A percentile compares a stretch with the other conserved stretches of the same genome.
Conservation (phyloP, 2,113 vertebrate genomes). For the Brachionichthys hirsutus region DNA sequence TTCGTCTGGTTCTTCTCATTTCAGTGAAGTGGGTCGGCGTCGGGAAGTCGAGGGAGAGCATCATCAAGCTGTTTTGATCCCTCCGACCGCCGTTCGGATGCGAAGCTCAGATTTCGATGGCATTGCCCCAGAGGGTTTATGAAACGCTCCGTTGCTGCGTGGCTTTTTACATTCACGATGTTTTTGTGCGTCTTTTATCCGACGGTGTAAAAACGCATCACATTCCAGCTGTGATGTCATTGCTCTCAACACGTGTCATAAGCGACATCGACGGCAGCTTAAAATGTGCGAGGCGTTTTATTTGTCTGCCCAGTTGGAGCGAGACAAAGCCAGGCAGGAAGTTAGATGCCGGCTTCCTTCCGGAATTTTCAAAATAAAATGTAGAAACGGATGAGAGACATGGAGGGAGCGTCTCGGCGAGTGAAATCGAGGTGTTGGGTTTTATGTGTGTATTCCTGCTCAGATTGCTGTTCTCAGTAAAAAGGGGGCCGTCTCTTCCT, state of each 20-base stretch:
- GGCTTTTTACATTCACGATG: constrained; percentile 21
- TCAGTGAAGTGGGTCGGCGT: constrained; percentile 83
- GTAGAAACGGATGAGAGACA: too few relatives aligned
- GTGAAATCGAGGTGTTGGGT: not conserved
- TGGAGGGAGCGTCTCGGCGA: too few relatives aligned
- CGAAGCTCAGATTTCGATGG: constrained; percentile 37
- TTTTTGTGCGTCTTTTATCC: not conserved
- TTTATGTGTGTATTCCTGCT: constrained; percentile 55
- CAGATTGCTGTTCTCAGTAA: constrained; percentile 48
- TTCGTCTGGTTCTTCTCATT: constrained; percentile 29
- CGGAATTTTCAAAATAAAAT: too few relatives aligned
- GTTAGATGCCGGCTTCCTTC: too few relatives aligned
- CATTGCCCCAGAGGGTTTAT: constrained; percentile 27
- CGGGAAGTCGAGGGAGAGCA: constrained; percentile 81
- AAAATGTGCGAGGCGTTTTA: too few relatives aligned
- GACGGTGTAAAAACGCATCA: not conserved
- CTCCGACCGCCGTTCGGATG: too few relatives aligned
- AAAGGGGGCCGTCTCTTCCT: not conserved
- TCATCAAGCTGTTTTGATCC: constrained; percentile 78
- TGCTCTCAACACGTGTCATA: too few relatives aligned
- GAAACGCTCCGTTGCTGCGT: constrained; percentile 44
- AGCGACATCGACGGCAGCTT: too few relatives aligned
- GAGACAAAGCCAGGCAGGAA: too few relatives aligned
- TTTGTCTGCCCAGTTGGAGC: too few relatives aligned
- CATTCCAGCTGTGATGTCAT: too few relatives aligned